Conservation (phyloP, 2,888 invertebrate species). For the Melanostoma mellinum region DNA sequence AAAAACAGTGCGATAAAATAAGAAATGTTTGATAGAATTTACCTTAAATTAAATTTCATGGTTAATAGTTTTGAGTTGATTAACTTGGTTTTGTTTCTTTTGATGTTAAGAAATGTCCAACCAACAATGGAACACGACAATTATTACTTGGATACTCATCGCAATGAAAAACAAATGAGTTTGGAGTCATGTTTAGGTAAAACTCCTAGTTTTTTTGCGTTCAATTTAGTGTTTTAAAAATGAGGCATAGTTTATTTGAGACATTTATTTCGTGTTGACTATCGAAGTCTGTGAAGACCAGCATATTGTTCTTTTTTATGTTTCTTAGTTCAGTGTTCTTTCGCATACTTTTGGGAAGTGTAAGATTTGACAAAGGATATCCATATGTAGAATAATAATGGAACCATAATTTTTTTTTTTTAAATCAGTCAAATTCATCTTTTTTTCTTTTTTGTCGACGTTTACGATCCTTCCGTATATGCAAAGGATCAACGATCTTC, state of each 20-base stretch:
- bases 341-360: too few species aligned
- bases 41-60: background rate
- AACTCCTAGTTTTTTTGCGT: background rate
- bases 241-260: background rate
- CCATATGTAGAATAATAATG: too few species aligned
- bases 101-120: constrained; percentile 44
- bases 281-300: too few species aligned
- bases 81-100: constrained; percentile 24
- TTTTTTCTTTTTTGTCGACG: too few species aligned
- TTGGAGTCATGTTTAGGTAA: constrained; percentile 81
- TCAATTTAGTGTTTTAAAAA: background rate
- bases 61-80: constrained; percentile 9
- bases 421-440: too few species aligned
- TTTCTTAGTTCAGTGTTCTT: too few species aligned
- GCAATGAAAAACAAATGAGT: constrained; percentile 80
- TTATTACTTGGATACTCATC: constrained; percentile 75
- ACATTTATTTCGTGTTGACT: too few species aligned
- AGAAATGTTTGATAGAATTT: background rate
- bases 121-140: constrained; percentile 50
- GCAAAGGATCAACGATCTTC: too few species aligned
- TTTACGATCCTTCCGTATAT: too few species aligned
- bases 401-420: too few species aligned
- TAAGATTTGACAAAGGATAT: too few species aligned
- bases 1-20: background rate
- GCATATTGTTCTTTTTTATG: too few species aligned